Evolutionary conservation across 2,888 invertebrate genomes (phyloP), one percentile per base, ranked within the genome.

Genomic region (Drosophila flavopinicola): DNA sequence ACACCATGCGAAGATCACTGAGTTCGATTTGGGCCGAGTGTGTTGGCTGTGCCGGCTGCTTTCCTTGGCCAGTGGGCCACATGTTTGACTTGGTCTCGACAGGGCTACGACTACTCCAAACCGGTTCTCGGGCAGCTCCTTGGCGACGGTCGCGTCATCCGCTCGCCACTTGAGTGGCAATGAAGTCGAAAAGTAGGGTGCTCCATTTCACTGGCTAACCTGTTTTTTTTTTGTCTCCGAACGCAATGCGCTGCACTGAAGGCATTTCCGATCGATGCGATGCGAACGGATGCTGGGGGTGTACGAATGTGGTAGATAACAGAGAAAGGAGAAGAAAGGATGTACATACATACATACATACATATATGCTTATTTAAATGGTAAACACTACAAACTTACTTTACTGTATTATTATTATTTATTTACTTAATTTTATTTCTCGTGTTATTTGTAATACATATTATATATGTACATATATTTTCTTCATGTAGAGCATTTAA

Each of bases 181-280:
- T 85, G 83, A 86, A 76, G 84, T 63, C 47, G 13, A 68, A 78
- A 84, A 68, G 84, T 86, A 84, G 86, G 80, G 84, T 82, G 84
- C 82, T 82, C 80, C 80, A 82, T 86, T 79, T 82, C 80, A 58
- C 73, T 71, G 58, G 35, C 42, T 69, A 86, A 86, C 80, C 80
- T 86, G 86, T 86, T 82, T 30, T 20, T 9, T 30, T 30, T 15
- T 85, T 42, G 9, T 54, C 33, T 29, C 25, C 10, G 29, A 39
- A 53, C 56, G 11, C 17, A 30, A 25, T 38, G 48, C 48, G 42
- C 59, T 61, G 53, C 65, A 24, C 29, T 51, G 10, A 7, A 37
- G 58, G 57, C 64, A 64, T 64, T 68, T 54, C 64, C 58, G 63
- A 63, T 57, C 37, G n/a, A n/a, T 37, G 17, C 17, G 24, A 30